phyloP scores from a whole-genome alignment of 2,888 invertebrate genomes.

The Drosophila glabriapex region DNA sequence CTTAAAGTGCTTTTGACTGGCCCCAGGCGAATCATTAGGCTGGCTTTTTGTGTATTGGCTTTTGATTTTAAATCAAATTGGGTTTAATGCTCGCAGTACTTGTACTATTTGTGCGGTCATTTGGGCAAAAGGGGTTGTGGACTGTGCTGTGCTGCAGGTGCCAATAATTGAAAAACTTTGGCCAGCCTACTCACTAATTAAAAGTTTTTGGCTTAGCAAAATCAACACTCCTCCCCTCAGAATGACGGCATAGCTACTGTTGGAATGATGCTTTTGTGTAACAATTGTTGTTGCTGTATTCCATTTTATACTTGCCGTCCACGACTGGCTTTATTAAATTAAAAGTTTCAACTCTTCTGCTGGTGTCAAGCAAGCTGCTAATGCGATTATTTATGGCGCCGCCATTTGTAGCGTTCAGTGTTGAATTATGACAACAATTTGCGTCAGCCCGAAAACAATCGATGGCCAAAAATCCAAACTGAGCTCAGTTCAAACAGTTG shows the following conservation, averaged over 20 bases:
- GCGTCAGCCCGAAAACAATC: constrained; percentile 36
- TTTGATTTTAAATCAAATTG: constrained; percentile 74
- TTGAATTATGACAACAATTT: constrained; percentile 55
- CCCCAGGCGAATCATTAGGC: constrained; percentile 64
- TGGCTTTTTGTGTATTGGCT: constrained; percentile 52
- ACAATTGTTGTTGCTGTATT: constrained; percentile 21
- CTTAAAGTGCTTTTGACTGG: constrained; percentile 23
- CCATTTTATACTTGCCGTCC: constrained; percentile 28
- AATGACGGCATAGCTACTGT: constrained; percentile 39
- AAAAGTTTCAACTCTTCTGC: constrained; percentile 52
- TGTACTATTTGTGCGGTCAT: constrained; percentile 50
- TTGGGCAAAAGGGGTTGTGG: constrained; percentile 28
- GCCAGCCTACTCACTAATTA: constrained; percentile 70
- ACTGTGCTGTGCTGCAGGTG: constrained; percentile 57
- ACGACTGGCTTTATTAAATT: constrained; percentile 62
- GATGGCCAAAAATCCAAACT: constrained; percentile 35
- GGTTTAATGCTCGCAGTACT: constrained; percentile 38
- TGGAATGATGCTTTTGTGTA: constrained; percentile 40
- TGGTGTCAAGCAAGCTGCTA: constrained; percentile 53
- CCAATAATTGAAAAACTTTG: constrained; percentile 80
- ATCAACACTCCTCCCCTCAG: neutral
- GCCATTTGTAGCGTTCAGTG: neutral
- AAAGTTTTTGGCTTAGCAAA: constrained; percentile 60
- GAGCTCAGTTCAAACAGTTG: constrained; percentile 29
- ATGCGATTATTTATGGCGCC: constrained; percentile 54